Conservation (phyloP, 2,113 vertebrate species). For the Sorex araneus region DNA sequence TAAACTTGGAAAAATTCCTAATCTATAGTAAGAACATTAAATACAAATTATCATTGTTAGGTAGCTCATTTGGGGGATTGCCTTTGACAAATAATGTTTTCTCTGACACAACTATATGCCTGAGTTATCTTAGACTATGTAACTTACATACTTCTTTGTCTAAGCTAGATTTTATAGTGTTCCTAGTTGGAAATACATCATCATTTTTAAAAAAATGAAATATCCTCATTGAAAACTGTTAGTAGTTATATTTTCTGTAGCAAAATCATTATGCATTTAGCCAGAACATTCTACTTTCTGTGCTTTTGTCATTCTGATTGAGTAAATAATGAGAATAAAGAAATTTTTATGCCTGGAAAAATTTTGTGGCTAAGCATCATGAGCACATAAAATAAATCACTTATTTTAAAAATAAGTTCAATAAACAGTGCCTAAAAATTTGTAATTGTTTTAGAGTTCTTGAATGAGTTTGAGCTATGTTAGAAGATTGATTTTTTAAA, state of each 20-base stretch:
- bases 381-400: background rate
- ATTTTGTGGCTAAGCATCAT: background rate
- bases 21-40: background rate
- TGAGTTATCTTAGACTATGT: background rate
- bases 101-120: background rate
- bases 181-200: constrained; percentile 19
- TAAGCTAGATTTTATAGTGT: constrained; percentile 19
- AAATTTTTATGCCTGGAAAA: background rate
- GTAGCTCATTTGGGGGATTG: background rate
- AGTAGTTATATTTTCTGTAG: constrained; percentile 25
- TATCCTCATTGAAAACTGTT: constrained; percentile 12
- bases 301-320: background rate
- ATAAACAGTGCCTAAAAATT: background rate
- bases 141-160: background rate
- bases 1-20: background rate
- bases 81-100: background rate
- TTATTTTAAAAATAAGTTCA: background rate
- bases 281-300: background rate
- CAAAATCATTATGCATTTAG: background rate
- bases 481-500: background rate
- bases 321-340: constrained; percentile 2
- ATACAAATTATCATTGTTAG: background rate
- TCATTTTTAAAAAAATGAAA: background rate
- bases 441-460: constrained; percentile 14
- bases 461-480: constrained; percentile 33